Base-by-base conservation (phyloP, 1,140 invertebrate species). In the Ptiloglossa arizonensis region DNA sequence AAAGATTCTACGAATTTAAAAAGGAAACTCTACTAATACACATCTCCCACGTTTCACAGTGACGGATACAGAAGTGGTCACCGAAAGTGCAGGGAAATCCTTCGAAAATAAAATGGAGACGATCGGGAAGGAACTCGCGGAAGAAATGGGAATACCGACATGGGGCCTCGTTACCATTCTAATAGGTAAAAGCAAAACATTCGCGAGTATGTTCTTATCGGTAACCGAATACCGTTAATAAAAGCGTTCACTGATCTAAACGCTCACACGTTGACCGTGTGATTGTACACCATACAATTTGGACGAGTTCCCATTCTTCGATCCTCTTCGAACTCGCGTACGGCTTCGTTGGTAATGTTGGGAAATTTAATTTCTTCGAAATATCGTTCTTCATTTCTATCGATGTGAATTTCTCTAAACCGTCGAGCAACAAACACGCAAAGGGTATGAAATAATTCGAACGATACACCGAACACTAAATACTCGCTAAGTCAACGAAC, bases 141-240 rank as follows among this genome's bases (percentile, higher is more conserved):
- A 94, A 32, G 94, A 95, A 83, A 94, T 94, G 71, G 95, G 95
- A 22, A 94, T 96, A 82, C 95, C 96, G 35, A 92, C 94, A 83
- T 96, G 95, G 95, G 95, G 93, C 54, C 91, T 97, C 72, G 95
- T 96, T 35, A 94, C 95, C 77, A 96, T 97, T 87, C 93, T 96
- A 82, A 94, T 96, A 94, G 94, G 94, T 94, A 92, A 91, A 80
- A 80, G 64, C 11, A 35, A 46, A 32, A 24, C n/a, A 11, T 0
- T 29, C 13, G 17, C 2, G 13, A 27, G 15, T 9, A 17, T 15
- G 9, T 5, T 6, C 27, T 19, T 17, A 48, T 19, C 6, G 19
- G 19, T 19, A 48, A 48, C 17, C 1, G 15, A 32, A 6, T 19
- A 35, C 17, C 19, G 44, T 35, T 35, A 11, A 19, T 1, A 46